Percentiles rank a stretch among this genome's conserved stretches.
phyloP scores from a whole-genome alignment of 2,888 invertebrate genomes.

The Belgica antarctica region DNA sequence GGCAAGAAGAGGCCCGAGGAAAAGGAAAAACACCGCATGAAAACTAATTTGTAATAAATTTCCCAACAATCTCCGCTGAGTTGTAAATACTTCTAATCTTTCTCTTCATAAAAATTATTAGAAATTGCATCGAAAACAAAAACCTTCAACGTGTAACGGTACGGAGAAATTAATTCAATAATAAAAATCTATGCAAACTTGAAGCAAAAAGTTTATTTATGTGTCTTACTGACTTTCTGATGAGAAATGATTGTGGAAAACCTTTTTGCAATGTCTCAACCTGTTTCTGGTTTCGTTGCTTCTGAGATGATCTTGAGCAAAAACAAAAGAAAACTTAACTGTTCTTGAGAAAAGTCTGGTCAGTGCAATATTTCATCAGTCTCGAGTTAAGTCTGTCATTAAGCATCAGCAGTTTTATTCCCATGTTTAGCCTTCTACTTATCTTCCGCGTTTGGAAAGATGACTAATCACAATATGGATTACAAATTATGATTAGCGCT shows the following conservation, averaged over 20 bases:
- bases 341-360: conserved; percentile 8
- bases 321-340: not conserved
- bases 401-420: conserved; percentile 14
- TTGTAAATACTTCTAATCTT: conserved; percentile 24
- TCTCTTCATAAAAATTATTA: not conserved
- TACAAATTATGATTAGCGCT: conserved; percentile 23
- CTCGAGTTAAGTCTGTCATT: not conserved
- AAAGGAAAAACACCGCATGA: conserved; percentile 18
- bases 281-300: conserved; percentile 2
- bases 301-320: not conserved
- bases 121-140: not conserved
- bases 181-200: not conserved
- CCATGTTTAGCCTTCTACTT: not conserved
- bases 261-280: not conserved
- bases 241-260: conserved; percentile 10
- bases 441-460: not conserved
- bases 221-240: conserved; percentile 18
- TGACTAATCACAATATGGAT: conserved; percentile 8
- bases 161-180: conserved; percentile 10
- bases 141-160: not conserved
- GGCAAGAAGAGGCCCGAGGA: not conserved
- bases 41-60: conserved; percentile 25
- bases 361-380: conserved; percentile 17
- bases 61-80: conserved; percentile 25
- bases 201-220: conserved; percentile 2